Evolutionary conservation across 2,113 vertebrate species (phyloP), one percentile per base, ranked within the genome.

Genomic region (Microtus oregoni): DNA sequence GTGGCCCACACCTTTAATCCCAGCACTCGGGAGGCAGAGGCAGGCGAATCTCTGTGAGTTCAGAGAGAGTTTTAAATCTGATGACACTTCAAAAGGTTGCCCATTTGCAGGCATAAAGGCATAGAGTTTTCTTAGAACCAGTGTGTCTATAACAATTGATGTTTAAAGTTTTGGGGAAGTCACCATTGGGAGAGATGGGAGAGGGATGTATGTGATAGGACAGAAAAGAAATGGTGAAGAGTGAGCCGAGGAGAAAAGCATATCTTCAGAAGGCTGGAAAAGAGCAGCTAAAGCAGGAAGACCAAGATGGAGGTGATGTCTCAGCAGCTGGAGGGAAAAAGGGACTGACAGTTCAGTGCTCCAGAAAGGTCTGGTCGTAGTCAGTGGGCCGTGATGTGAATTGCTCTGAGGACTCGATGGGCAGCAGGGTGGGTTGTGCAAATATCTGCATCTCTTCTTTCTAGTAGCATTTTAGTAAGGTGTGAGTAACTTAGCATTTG

Each of bases 1-100:
- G 58, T 58, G 19, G 58, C 19, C 1, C 55, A 58, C 4, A 6
- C 19, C 19, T 58, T 58, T 58, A 58, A 20, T 58, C 58, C 58
- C 19, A 58, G 19, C 58, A 58, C 17, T 58, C 5, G 19, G 17
- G 17, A 58, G 55, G 19, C 55, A 58, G 55, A 58, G 55, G 17
- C 55, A 58, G 55, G 55, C 0, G 19, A 0, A 58, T 58, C 55
- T 58, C 55, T 58, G 55, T 19, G 14, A 58, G 55, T 58, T 58
- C 17, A 1, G 90, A 96, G 89, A 67, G 94, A 8, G 22, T 91
- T 30, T n/a, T 83, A 63, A 93, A 86, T 93, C 50, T 82, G 61
- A 50, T 83, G 55, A 86, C 38, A 58, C 38, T 86, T 94, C 15
- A 72, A 55, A 94, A 94, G 44, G 28, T 70, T 77, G 2, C 63